Conservation (phyloP, 2,888 invertebrate species). For the Ernsta delagoae region DNA sequence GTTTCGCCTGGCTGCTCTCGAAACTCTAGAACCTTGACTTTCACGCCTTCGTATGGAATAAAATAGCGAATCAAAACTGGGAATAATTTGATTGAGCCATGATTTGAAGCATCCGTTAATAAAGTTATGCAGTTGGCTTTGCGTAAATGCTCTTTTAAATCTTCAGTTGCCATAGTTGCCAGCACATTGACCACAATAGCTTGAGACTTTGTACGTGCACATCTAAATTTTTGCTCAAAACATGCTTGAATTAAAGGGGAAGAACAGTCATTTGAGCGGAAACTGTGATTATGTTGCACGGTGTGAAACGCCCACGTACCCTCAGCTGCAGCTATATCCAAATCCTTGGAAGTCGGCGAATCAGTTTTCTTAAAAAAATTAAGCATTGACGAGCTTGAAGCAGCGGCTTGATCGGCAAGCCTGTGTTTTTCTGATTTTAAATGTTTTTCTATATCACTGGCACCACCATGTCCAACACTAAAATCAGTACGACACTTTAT, state of each 20-base stretch:
- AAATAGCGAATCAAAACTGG: slow-evolving; percentile 48
- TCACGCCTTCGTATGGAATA: slow-evolving; percentile 45
- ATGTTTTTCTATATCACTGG: slow-evolving; percentile 44
- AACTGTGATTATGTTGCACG: neutral
- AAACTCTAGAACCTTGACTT: slow-evolving; percentile 48
- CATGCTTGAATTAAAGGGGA: slow-evolving; percentile 6
- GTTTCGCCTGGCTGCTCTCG: slow-evolving; percentile 46
- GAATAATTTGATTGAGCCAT: slow-evolving; percentile 50
- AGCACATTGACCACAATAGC: slow-evolving; percentile 30
- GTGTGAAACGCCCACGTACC: neutral
- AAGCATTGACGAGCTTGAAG: slow-evolving; percentile 39
- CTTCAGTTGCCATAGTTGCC: neutral
- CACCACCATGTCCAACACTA: slow-evolving; percentile 43
- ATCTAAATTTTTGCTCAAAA: slow-evolving; percentile 39
- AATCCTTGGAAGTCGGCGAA: slow-evolving; percentile 43
- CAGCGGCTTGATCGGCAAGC: slow-evolving; percentile 42
- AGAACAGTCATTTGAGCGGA: neutral
- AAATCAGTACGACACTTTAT: slow-evolving; percentile 46
- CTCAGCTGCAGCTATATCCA: slow-evolving; percentile 42
- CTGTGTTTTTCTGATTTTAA: slow-evolving; percentile 47
- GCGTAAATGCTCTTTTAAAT: neutral
- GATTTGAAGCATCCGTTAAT: slow-evolving; percentile 45
- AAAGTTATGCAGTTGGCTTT: neutral
- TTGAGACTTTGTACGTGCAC: slow-evolving; percentile 37
- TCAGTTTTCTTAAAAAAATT: slow-evolving; percentile 43